Base-by-base conservation (phyloP, 2,113 vertebrate species). In the Solenodon paradoxus region DNA sequence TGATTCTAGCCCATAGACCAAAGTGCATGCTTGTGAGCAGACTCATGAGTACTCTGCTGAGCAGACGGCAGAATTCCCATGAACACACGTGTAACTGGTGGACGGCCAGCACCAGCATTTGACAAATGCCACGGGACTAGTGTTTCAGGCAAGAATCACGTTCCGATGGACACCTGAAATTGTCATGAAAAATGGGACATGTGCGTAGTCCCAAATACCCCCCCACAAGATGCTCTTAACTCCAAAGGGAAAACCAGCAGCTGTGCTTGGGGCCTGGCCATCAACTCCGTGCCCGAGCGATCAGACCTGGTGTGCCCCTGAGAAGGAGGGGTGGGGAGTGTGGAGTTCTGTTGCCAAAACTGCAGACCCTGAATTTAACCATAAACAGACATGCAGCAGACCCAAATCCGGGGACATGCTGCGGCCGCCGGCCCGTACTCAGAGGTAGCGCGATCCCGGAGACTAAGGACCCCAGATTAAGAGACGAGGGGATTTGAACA, bases 261-360 rank as follows among this genome's bases (percentile, higher is more conserved):
- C 59, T 47, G 38, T 11, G 0, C 5, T 1, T 0, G 22, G 9
- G 35, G 38, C 40, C 77, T 7, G 40, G 88, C 72, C 17, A 3
- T 2, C 20, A 1, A 15, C 30, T 2, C 72, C 30, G 32, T 19
- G 9, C 6, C 17, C 32, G 1, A 1, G 20, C 4, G 35, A 4
- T 20, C 45, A 26, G 4, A 16, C 35, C 22, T 57, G 49, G 59
- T 32, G 0, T 26, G n/a, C 1, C 57, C 63, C 20, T n/a, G n/a
- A 38, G 4, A 0, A 38, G 59, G 22, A 30, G 59, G 55, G 55
- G n/a, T n/a, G n/a, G n/a, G n/a, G n/a, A n/a, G n/a, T n/a, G n/a
- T n/a, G n/a, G n/a, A n/a, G 87, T 42, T 78, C 68, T 64, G 38
- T 69, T 85, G 77, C 40, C 78, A 12, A 51, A 89, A 90, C 38